phyloP scores from a whole-genome alignment of 2,888 invertebrate species.

The Drosophila meridiana region DNA sequence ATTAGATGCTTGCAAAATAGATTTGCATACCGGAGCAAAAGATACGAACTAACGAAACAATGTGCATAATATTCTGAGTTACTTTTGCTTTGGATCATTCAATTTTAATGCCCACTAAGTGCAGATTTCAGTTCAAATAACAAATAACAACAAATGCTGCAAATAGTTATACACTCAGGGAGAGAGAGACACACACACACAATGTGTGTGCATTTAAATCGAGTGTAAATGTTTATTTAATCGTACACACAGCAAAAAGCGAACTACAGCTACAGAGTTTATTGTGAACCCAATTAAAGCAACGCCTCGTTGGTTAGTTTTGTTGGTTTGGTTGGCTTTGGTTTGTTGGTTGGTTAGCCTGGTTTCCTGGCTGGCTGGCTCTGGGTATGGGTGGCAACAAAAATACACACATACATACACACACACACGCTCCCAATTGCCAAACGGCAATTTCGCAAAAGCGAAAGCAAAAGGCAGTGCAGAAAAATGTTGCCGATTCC shows the following conservation, averaged over 20 bases:
- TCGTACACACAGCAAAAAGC: conserved; percentile 32
- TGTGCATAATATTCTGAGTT: conserved; percentile 17
- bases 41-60: conserved; percentile 5
- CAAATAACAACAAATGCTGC: conserved; percentile 25
- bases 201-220: conserved; percentile 49
- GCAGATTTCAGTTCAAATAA: conserved; percentile 20
- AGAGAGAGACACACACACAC: not conserved
- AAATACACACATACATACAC: not conserved
- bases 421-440: conserved; percentile 51
- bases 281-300: conserved; percentile 63
- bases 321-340: conserved; percentile 31
- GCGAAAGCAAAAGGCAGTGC: conserved; percentile 48
- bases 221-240: conserved; percentile 64
- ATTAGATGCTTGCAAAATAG: conserved; percentile 12
- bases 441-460: conserved; percentile 8
- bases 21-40: not conserved
- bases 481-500: conserved; percentile 53
- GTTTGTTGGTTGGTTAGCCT: conserved; percentile 19
- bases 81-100: conserved; percentile 10
- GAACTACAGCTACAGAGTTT: conserved; percentile 41
- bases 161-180: conserved; percentile 22
- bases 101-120: conserved; percentile 16
- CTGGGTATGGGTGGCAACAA: not conserved
- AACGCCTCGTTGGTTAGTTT: conserved; percentile 48
- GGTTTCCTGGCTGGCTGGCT: conserved; percentile 13